phyloP scores from a whole-genome alignment of 1,140 invertebrate genomes.

The Lepidostoma basale region DNA sequence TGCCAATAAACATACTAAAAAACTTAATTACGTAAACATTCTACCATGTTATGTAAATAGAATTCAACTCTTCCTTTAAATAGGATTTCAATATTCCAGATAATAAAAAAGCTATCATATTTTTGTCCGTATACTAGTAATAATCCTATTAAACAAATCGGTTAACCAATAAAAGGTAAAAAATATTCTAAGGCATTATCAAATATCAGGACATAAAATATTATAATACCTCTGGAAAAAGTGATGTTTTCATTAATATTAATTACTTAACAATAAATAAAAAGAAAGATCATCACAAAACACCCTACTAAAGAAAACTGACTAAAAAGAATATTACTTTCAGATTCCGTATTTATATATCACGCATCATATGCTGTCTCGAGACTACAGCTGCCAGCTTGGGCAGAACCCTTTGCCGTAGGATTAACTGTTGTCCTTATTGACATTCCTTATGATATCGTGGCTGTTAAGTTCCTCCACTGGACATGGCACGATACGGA shows the following conservation, averaged over 20 bases:
- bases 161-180: too few species aligned
- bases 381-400: slow-evolving; percentile 66
- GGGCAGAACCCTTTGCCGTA: slow-evolving; percentile 76
- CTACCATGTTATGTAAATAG: too few species aligned
- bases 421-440: slow-evolving; percentile 75
- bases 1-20: too few species aligned
- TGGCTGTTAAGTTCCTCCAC: slow-evolving; percentile 78
- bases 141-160: too few species aligned
- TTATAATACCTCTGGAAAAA: background rate
- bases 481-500: slow-evolving; percentile 90
- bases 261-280: background rate
- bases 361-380: slow-evolving; percentile 70
- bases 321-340: slow-evolving; percentile 47
- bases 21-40: too few species aligned
- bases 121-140: too few species aligned
- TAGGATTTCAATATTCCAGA: too few species aligned
- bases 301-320: background rate
- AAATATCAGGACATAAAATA: background rate
- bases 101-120: too few species aligned
- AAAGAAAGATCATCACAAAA: background rate
- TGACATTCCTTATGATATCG: slow-evolving; percentile 82
- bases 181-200: background rate
- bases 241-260: background rate
- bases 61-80: too few species aligned
- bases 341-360: slow-evolving; percentile 80